Conservation (phyloP, 1,140 invertebrate genomes). For the Cyphomyrmex costatus region DNA sequence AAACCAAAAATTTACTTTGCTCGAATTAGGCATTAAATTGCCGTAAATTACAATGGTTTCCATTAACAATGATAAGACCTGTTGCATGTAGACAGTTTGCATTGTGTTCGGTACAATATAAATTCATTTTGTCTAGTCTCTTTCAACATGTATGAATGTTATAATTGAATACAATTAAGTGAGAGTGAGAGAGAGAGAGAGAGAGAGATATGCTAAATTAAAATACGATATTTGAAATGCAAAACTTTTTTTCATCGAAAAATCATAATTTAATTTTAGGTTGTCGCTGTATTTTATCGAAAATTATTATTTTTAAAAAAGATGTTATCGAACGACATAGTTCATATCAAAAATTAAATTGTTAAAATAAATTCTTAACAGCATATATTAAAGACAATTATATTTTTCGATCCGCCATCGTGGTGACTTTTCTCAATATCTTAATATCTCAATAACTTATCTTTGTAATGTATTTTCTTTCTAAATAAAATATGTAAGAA, state of each 20-base stretch:
- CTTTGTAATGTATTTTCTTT: not conserved
- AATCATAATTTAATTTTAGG: too few relatives aligned
- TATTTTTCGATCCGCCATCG: too few relatives aligned
- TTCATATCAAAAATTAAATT: too few relatives aligned
- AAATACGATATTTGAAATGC: too few relatives aligned
- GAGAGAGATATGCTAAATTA: not conserved
- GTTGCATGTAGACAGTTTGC: not conserved
- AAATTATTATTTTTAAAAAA: too few relatives aligned
- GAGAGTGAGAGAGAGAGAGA: too few relatives aligned
- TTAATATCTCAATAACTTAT: slow-evolving; percentile 2
- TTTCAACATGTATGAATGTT: not conserved
- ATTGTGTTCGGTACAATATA: not conserved
- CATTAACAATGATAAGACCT: slow-evolving; percentile 23
- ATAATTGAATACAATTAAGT: not conserved
- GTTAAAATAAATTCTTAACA: too few relatives aligned
- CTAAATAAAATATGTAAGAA: not conserved
- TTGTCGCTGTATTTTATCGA: too few relatives aligned
- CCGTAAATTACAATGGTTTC: not conserved
- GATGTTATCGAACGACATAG: too few relatives aligned
- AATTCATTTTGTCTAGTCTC: not conserved
- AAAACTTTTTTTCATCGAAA: too few relatives aligned
- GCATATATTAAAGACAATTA: too few relatives aligned
- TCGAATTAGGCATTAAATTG: not conserved
- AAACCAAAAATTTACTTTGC: too few relatives aligned
- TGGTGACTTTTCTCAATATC: not conserved